These are phyloP conservation scores for Cyprinus carpio DNA, from an alignment of 2,113 vertebrate genomes.

Conservation along the genomic window DNA sequence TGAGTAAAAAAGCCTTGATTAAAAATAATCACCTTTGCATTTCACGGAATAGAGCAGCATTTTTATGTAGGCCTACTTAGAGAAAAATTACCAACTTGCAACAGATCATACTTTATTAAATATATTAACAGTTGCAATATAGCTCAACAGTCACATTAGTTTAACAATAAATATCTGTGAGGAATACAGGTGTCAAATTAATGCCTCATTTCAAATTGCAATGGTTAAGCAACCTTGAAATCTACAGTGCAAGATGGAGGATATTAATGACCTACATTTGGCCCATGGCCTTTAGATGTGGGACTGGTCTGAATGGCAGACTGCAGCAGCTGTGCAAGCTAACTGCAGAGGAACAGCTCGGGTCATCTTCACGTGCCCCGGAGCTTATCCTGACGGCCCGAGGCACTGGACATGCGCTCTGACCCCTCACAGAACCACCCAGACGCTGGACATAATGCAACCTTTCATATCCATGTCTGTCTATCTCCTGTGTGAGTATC, in stretches of 20 bases:
- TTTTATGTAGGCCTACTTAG: not conserved
- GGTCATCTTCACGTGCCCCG: slow-evolving; percentile 73
- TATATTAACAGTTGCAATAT: not conserved
- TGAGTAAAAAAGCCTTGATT: not conserved
- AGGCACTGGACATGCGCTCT: slow-evolving; percentile 67
- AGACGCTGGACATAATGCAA: slow-evolving; percentile 66
- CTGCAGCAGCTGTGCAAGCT: slow-evolving; percentile 65
- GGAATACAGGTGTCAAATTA: not conserved
- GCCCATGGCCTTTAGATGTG: slow-evolving; percentile 2
- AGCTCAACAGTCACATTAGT: not conserved
- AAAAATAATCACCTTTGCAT: not conserved
- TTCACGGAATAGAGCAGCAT: not conserved
- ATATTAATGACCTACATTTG: slow-evolving; percentile 26
- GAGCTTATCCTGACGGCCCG: slow-evolving; percentile 71
- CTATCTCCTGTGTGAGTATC: slow-evolving; percentile 34
- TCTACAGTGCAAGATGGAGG: not conserved
- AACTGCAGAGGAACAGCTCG: slow-evolving; percentile 65
- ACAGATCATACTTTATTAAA: not conserved
- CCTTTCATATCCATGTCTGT: slow-evolving; percentile 57
- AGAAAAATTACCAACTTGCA: not conserved
- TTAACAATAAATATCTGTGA: not conserved
- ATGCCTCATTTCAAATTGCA: not conserved
- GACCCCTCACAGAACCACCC: slow-evolving; percentile 72
- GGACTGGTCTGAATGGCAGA: slow-evolving; percentile 25
- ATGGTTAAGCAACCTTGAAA: not conserved